A percentile compares a stretch with the other conserved stretches of the same genome.
These are phyloP conservation scores for Lottia scabra DNA, from an alignment of 2,888 invertebrate species.

Conservation along the genomic window DNA sequence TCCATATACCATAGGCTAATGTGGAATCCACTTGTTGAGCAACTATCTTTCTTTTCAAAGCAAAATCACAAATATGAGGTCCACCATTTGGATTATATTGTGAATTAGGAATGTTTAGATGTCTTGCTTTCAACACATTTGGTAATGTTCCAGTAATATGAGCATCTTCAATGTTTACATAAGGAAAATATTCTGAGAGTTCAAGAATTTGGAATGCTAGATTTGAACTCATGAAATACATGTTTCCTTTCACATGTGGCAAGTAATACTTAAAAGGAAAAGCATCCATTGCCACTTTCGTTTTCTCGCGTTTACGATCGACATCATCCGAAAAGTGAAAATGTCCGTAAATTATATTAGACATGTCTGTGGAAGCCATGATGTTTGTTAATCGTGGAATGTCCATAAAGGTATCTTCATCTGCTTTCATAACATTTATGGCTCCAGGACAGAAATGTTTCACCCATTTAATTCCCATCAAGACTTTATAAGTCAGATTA, in stretches of 20 bases:
- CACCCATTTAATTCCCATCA: slow-evolving; percentile 60
- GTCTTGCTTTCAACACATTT: slow-evolving; percentile 25
- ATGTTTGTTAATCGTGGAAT: slow-evolving; percentile 62
- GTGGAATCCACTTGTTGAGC: slow-evolving; percentile 8
- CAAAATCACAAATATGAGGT: slow-evolving; percentile 11
- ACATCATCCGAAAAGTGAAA: slow-evolving; percentile 9
- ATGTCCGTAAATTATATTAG: slow-evolving; percentile 9
- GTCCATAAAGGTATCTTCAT: slow-evolving; percentile 63
- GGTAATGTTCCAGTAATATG: slow-evolving; percentile 49
- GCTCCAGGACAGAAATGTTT: slow-evolving; percentile 50
- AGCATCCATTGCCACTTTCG: slow-evolving; percentile 30
- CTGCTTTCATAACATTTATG: slow-evolving; percentile 55
- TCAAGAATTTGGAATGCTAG: slow-evolving; percentile 33
- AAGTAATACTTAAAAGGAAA: slow-evolving; percentile 40
- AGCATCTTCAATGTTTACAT: slow-evolving; percentile 49
- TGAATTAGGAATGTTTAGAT: slow-evolving; percentile 2
- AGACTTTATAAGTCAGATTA: slow-evolving; percentile 61
- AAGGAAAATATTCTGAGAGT: slow-evolving; percentile 42
- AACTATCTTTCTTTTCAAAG: slow-evolving; percentile 8
- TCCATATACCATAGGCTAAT: not conserved
- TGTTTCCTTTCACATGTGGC: slow-evolving; percentile 40
- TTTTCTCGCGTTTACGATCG: slow-evolving; percentile 35
- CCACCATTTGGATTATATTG: slow-evolving; percentile 4
- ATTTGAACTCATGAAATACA: slow-evolving; percentile 43
- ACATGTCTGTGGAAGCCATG: slow-evolving; percentile 7